phyloP scores from a whole-genome alignment of 2,888 invertebrate species.

The Apantesis nais region DNA sequence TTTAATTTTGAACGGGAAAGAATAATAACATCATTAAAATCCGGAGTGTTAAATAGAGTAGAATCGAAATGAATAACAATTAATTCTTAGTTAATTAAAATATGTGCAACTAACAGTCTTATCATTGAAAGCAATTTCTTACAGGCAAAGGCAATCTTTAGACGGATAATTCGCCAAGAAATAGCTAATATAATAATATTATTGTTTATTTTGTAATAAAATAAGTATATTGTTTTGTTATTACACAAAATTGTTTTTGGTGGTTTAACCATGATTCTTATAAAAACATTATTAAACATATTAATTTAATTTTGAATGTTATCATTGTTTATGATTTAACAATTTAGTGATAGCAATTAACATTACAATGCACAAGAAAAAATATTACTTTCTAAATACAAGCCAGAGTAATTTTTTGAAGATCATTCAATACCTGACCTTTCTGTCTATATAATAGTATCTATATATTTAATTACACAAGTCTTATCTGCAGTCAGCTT shows the following conservation, averaged over 20 bases:
- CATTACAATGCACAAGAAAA: too few relatives aligned
- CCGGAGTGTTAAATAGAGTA: neutral
- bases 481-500: too few relatives aligned
- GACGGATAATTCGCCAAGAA: neutral
- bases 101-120: neutral
- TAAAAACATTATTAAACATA: neutral
- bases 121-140: neutral
- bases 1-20: neutral
- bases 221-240: neutral
- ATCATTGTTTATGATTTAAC: too few relatives aligned
- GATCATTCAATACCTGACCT: neutral
- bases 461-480: too few relatives aligned
- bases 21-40: neutral
- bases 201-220: neutral
- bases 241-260: neutral
- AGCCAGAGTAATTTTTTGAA: too few relatives aligned
- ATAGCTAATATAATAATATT: neutral
- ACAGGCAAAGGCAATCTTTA: neutral
- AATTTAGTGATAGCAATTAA: neutral
- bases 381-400: too few relatives aligned
- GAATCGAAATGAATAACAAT: neutral
- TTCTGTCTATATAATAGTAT: neutral
- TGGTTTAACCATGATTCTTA: too few relatives aligned
- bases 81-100: neutral
- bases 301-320: neutral